phyloP scores from a whole-genome alignment of 1,140 invertebrate species.

The Aricia agestis region DNA sequence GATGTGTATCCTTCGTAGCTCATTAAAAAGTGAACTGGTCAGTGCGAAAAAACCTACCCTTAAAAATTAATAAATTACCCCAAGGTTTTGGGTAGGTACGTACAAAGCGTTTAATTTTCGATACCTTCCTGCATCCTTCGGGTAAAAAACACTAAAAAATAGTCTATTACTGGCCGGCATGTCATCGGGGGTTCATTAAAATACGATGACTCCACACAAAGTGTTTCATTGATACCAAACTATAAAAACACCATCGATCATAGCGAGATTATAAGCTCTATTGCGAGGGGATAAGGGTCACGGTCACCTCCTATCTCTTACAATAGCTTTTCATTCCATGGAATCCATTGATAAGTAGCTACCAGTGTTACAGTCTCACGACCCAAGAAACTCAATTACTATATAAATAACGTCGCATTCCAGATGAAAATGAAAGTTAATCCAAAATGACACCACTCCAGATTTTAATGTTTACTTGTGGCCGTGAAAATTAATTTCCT shows the following conservation, averaged over 20 bases:
- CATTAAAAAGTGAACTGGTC: neutral
- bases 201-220: conserved; percentile 74
- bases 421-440: conserved; percentile 39
- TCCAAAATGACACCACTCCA: conserved; percentile 12
- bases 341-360: conserved; percentile 75
- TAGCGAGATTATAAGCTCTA: conserved; percentile 39
- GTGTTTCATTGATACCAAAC: conserved; percentile 73
- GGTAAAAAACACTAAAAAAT: conserved; percentile 72
- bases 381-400: conserved; percentile 57
- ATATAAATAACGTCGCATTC: conserved; percentile 41
- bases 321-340: conserved; percentile 72
- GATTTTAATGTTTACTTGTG: neutral
- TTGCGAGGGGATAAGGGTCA: conserved; percentile 29
- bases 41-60: neutral
- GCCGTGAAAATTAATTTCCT: neutral
- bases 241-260: conserved; percentile 55
- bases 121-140: conserved; percentile 47
- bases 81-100: neutral
- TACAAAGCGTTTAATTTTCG: conserved; percentile 39
- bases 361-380: conserved; percentile 74
- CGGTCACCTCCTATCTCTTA: conserved; percentile 41
- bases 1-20: neutral
- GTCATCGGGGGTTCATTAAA: conserved; percentile 75
- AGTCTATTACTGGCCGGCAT: conserved; percentile 73
- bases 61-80: conserved; percentile 1